These are phyloP conservation scores for Psilopsiagon aymara DNA, from an alignment of 2,113 vertebrate genomes.

Conservation along the genomic window DNA sequence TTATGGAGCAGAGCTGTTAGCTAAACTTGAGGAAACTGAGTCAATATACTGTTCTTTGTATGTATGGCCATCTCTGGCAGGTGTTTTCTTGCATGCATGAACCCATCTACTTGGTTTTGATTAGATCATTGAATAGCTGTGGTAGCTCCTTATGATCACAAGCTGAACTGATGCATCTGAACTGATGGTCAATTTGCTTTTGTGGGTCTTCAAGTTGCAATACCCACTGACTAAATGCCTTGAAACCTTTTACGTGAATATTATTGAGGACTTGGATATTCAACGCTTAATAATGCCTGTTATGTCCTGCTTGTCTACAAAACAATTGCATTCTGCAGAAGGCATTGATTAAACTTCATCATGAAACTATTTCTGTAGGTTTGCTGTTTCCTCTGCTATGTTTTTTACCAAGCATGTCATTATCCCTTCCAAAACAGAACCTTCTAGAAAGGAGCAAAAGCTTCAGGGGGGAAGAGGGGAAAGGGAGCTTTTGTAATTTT, in stretches of 20 bases:
- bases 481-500: slow-evolving; percentile 33
- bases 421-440: slow-evolving; percentile 16
- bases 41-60: not conserved
- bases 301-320: not conserved
- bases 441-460: slow-evolving; percentile 51
- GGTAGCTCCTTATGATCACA: not conserved
- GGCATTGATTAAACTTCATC: not conserved
- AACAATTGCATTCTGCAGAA: not conserved
- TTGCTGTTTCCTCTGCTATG: slow-evolving; percentile 35
- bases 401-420: not conserved
- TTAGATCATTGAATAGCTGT: not conserved
- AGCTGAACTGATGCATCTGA: not conserved
- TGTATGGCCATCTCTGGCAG: not conserved
- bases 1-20: not conserved
- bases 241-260: not conserved
- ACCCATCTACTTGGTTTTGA: not conserved
- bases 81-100: not conserved
- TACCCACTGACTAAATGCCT: not conserved
- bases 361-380: slow-evolving; percentile 30
- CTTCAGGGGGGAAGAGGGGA: not conserved
- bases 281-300: not conserved
- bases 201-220: not conserved
- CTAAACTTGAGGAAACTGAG: not conserved
- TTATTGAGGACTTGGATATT: not conserved
- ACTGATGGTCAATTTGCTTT: not conserved